Conservation (phyloP, 2,888 invertebrate genomes). For the Oligia fasciuncula region DNA sequence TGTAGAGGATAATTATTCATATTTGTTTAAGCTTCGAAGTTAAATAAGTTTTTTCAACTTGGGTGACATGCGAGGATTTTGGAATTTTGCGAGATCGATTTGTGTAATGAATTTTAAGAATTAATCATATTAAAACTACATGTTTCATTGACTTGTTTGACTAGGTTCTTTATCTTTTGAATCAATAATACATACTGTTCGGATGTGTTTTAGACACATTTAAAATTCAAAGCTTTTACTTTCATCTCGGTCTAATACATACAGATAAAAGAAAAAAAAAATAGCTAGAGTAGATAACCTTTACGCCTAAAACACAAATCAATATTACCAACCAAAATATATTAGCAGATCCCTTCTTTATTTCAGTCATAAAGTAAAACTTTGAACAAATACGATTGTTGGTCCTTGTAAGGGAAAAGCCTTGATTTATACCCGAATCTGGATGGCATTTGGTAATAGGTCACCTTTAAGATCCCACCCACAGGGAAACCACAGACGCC, state of each 20-base stretch:
- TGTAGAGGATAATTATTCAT: conserved; percentile 53
- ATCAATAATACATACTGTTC: neutral
- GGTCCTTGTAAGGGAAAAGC: neutral
- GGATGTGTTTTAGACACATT: neutral
- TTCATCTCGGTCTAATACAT: neutral
- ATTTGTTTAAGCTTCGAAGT: conserved; percentile 47
- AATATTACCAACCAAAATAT: neutral
- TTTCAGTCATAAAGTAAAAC: neutral
- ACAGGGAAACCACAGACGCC: conserved; percentile 10
- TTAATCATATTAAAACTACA: neutral
- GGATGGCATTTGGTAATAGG: neutral
- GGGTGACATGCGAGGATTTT: conserved; percentile 20
- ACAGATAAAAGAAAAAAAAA: too few relatives aligned
- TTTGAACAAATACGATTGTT: neutral
- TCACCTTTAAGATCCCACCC: neutral
- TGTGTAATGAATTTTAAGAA: conserved; percentile 2
- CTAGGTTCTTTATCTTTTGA: neutral
- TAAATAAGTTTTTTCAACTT: conserved; percentile 25
- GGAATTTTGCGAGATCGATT: conserved; percentile 9
- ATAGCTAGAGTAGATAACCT: neutral
- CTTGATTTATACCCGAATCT: neutral
- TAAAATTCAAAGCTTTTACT: neutral
- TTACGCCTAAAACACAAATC: neutral
- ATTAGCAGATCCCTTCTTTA: neutral
- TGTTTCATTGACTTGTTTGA: neutral